These are phyloP conservation scores for Tethya wilhelma DNA, from an alignment of 37 sponge, comb jelly and placozoan species.

Conservation along the genomic window DNA sequence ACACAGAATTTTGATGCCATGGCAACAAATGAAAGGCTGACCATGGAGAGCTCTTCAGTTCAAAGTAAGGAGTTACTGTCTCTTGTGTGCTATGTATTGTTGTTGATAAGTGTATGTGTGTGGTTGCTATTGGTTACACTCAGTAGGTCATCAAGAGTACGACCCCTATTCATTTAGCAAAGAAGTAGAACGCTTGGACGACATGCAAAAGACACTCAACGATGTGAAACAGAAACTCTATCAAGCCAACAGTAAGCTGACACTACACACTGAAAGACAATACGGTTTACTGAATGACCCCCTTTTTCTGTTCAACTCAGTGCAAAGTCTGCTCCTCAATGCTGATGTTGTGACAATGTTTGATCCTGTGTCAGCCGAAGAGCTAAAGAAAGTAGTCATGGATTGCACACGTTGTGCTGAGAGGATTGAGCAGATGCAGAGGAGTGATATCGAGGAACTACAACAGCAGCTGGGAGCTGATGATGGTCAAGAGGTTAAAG, in stretches of 20 bases:
- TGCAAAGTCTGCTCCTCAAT: slow-evolving; percentile 59
- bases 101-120: too few relatives aligned
- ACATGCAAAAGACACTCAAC: slow-evolving; percentile 20
- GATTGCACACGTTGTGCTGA: slow-evolving; percentile 55
- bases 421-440: slow-evolving; percentile 8
- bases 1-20: too few relatives aligned
- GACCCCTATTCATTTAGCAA: slow-evolving; percentile 29
- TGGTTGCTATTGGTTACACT: too few relatives aligned
- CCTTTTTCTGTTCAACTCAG: neutral
- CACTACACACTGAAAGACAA: neutral
- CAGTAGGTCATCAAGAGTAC: slow-evolving; percentile 26
- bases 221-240: slow-evolving; percentile 23
- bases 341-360: slow-evolving; percentile 66
- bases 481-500: too few relatives aligned
- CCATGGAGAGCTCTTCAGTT: too few relatives aligned
- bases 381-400: slow-evolving; percentile 16
- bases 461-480: neutral
- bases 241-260: slow-evolving; percentile 35
- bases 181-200: slow-evolving; percentile 38
- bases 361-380: slow-evolving; percentile 42
- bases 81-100: too few relatives aligned
- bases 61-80: too few relatives aligned
- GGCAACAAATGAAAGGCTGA: too few relatives aligned
- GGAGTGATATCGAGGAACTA: neutral
- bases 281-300: neutral